Evolutionary conservation across 2,797 vertebrate genomes (phyloP).

Genomic region (Trachurus trachurus): DNA sequence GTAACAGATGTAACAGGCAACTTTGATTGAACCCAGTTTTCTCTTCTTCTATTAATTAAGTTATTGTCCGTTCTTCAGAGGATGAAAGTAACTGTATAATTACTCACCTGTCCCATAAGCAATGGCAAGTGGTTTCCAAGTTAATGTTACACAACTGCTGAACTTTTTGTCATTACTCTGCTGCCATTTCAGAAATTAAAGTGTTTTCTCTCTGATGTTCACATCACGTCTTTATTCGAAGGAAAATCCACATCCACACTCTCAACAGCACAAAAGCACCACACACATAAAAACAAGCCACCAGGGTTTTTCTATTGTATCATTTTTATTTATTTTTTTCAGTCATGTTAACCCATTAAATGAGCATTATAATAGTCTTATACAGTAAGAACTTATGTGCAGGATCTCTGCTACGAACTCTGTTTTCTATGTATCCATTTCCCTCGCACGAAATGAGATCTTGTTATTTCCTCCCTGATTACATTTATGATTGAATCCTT

Average conservation of each 20-base stretch:
- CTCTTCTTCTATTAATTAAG: constrained; percentile 24
- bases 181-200: constrained; percentile 55
- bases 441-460: constrained; percentile 67
- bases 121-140: constrained; percentile 23
- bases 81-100: constrained; percentile 43
- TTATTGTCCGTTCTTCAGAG: constrained; percentile 43
- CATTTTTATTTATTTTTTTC: neutral
- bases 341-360: neutral
- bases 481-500: constrained; percentile 69
- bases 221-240: constrained; percentile 35
- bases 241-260: constrained; percentile 27
- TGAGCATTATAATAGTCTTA: neutral
- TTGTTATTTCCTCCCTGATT: constrained; percentile 78
- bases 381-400: constrained; percentile 10
- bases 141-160: constrained; percentile 16
- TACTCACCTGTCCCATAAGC: constrained; percentile 17
- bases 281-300: constrained; percentile 2
- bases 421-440: constrained; percentile 55
- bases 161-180: constrained; percentile 28
- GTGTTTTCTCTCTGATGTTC: constrained; percentile 15
- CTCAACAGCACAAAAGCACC: neutral
- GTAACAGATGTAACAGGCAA: neutral
- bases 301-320: neutral
- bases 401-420: constrained; percentile 32
- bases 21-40: constrained; percentile 3